Evolutionary conservation across 2,888 invertebrate genomes (phyloP).

Genomic region (Orchesella flavescens): DNA sequence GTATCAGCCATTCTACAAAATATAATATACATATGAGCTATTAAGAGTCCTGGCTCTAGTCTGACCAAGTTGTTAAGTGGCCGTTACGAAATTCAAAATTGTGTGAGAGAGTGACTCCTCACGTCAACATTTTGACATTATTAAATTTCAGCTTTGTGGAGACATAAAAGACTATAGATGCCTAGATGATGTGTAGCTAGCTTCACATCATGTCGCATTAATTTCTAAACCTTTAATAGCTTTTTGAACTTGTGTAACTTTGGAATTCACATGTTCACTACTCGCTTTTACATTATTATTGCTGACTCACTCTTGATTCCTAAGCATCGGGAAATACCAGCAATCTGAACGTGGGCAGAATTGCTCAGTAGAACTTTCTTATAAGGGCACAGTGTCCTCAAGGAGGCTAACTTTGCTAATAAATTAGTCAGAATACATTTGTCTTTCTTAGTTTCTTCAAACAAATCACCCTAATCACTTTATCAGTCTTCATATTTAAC

Average conservation of each 20-base stretch:
- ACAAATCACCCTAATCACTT: too few species aligned
- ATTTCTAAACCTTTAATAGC: too few species aligned
- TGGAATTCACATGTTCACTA: too few species aligned
- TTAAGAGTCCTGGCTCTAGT: neutral
- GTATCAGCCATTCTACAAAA: neutral
- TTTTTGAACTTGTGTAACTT: neutral
- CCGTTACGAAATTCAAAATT: neutral
- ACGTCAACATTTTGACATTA: slow-evolving; percentile 37
- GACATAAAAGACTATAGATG: neutral
- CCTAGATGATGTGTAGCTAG: neutral
- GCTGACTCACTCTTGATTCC: slow-evolving; percentile 23
- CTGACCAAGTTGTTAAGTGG: neutral
- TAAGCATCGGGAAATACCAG: neutral
- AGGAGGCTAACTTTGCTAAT: too few species aligned
- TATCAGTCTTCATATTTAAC: too few species aligned
- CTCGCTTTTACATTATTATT: too few species aligned
- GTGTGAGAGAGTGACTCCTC: neutral
- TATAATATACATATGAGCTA: neutral
- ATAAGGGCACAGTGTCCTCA: too few species aligned
- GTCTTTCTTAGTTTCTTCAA: too few species aligned
- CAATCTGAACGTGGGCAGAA: too few species aligned
- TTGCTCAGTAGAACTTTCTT: too few species aligned
- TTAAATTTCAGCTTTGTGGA: neutral
- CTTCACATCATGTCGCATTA: neutral
- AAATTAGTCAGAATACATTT: too few species aligned